A percentile compares a stretch with the other conserved stretches of the same genome.
Conservation (phyloP, 1,140 invertebrate species). For the Hyphantria cunea region DNA sequence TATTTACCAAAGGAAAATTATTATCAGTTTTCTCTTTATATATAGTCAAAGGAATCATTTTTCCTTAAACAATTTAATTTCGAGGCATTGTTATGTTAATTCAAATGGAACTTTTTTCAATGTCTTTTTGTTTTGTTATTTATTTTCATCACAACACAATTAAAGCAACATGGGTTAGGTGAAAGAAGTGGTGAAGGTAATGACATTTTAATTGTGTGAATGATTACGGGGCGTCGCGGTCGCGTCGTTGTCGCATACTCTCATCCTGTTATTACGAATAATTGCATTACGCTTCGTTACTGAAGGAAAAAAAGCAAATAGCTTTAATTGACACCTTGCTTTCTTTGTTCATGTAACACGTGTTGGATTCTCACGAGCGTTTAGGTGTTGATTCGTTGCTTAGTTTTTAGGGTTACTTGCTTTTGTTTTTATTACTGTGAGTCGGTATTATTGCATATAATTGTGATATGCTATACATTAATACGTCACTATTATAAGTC, state of each 20-base stretch:
- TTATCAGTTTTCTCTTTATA: too few relatives aligned
- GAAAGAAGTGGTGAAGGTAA: slow-evolving; percentile 66
- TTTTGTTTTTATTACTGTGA: neutral
- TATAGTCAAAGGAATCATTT: too few relatives aligned
- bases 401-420: neutral
- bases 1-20: too few relatives aligned
- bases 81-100: too few relatives aligned
- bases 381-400: neutral
- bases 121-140: slow-evolving; percentile 44
- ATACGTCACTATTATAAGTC: too few relatives aligned
- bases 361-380: slow-evolving; percentile 61
- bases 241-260: slow-evolving; percentile 57
- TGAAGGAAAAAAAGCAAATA: slow-evolving; percentile 67
- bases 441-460: too few relatives aligned
- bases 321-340: slow-evolving; percentile 74
- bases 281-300: slow-evolving; percentile 80
- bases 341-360: slow-evolving; percentile 74
- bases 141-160: slow-evolving; percentile 65
- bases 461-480: too few relatives aligned
- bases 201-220: slow-evolving; percentile 75
- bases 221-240: slow-evolving; percentile 56
- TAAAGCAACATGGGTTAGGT: slow-evolving; percentile 62
- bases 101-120: slow-evolving; percentile 15
- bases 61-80: too few relatives aligned
- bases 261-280: slow-evolving; percentile 80